Base-by-base conservation (phyloP, 2,888 invertebrate genomes). In the Agrochola lota region DNA sequence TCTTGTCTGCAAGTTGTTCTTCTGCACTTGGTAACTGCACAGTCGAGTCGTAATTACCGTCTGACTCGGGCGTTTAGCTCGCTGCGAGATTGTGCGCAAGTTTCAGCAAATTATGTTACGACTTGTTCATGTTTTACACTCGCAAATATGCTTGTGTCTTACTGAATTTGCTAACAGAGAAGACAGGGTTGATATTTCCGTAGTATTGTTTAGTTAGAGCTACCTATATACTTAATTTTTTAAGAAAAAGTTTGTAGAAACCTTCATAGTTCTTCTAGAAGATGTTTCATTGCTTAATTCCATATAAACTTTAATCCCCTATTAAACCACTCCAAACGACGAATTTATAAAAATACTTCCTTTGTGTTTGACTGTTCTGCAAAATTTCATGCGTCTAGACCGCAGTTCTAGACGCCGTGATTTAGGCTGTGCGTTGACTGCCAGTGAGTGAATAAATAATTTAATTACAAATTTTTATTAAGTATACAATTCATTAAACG, bases 21-120 rank as follows among this genome's bases (percentile, higher is more conserved):
- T 81, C 82, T 84, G 82, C 81, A 12, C 6, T 15, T 12, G 9
- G 67, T 20, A 40, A n/a, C 30, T 20, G 30, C 8, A 17, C 49
- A 26, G 64, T 40, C 12, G 40, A 7, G 67, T 23, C 35, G 60
- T 87, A 78, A 85, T 83, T 85, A 78, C 80, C 72, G 78, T 8
- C 69, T 66, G 78, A 77, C 75, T 85, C 67, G 66, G 63, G 62
- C 74, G 83, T 80, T 85, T 75, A 83, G 71, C 72, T 71, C 74
- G 76, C 66, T 63, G 72, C 72, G 80, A 86, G 83, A 80, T 86
- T 83, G 88, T 67, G 72, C 63, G n/a, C 76, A 79, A 86, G 71
- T 80, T 83, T 63, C 64, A 49, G 35, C 60, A 73, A 85, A 85
- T 87, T 81, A 81, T 85, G 77, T 87, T 79, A 79, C 67, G 57